A percentile compares a stretch with the other conserved stretches of the same genome.
phyloP scores from a whole-genome alignment of 1,140 invertebrate species.

The Ylistrum balloti region DNA sequence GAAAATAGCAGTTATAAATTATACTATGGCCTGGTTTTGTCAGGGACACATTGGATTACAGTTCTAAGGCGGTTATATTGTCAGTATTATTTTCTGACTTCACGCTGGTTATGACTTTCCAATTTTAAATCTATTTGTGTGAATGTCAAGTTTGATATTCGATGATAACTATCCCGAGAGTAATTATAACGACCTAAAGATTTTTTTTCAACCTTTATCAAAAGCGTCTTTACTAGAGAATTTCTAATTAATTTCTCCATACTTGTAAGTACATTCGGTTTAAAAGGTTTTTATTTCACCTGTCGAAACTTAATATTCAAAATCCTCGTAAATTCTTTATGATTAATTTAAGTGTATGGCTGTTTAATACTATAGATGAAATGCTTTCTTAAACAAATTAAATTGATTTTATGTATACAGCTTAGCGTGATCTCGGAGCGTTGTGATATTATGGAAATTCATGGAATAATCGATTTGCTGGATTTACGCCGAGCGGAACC shows the following conservation, averaged over 20 bases:
- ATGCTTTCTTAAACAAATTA: slow-evolving; percentile 40
- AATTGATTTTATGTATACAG: slow-evolving; percentile 10
- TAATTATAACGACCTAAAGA: neutral
- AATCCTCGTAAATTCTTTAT: slow-evolving; percentile 11
- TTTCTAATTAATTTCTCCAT: slow-evolving; percentile 29
- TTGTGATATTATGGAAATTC: slow-evolving; percentile 35
- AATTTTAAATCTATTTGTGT: neutral
- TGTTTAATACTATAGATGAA: neutral
- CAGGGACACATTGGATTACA: neutral
- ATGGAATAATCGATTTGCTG: slow-evolving; percentile 23
- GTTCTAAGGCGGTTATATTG: neutral
- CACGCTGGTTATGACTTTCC: neutral
- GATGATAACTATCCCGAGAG: neutral
- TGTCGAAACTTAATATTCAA: slow-evolving; percentile 33
- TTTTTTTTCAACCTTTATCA: neutral
- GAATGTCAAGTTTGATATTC: slow-evolving; percentile 1
- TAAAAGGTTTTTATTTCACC: slow-evolving; percentile 26
- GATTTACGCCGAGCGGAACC: neutral
- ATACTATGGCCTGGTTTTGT: neutral
- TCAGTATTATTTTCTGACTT: neutral
- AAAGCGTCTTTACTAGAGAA: neutral
- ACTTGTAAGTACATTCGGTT: slow-evolving; percentile 7
- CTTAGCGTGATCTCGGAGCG: neutral
- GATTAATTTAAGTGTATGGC: neutral
- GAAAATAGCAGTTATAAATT: neutral